Percentiles rank a stretch among this genome's conserved stretches.
phyloP scores from a whole-genome alignment of 2,888 invertebrate species.

The Ophion costatus region DNA sequence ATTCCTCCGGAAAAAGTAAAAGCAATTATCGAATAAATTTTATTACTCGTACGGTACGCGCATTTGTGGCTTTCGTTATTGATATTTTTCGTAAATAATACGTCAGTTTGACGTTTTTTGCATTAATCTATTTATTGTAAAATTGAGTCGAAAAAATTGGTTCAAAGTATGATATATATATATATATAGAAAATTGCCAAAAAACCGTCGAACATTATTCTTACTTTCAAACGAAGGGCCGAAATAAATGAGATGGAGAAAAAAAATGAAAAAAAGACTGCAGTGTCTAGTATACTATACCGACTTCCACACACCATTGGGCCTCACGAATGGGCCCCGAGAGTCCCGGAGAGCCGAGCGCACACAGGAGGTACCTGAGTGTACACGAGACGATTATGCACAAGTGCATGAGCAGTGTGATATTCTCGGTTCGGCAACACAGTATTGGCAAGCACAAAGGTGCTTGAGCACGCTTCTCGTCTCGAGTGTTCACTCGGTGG shows the following conservation, averaged over 20 bases:
- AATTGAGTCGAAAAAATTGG: no score
- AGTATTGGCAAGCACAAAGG: constrained; percentile 30
- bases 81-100: no score
- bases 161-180: no score
- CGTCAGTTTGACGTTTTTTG: no score
- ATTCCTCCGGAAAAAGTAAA: constrained; percentile 5
- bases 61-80: background rate
- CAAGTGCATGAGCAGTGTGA: constrained; percentile 28
- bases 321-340: background rate
- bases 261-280: no score
- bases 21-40: constrained; percentile 16
- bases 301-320: no score
- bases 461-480: constrained; percentile 26
- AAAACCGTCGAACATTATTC: no score
- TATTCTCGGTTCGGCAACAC: constrained; percentile 20
- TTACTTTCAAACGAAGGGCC: no score
- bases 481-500: background rate
- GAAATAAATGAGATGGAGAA: no score
- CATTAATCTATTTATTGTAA: no score
- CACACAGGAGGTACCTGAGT: background rate
- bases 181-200: no score
- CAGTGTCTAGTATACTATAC: no score
- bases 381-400: constrained; percentile 12
- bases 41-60: background rate
- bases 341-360: background rate